phyloP scores from a whole-genome alignment of 35 echinoderm and acorn worm genomes.

The Heliocidaris tuberculata region DNA sequence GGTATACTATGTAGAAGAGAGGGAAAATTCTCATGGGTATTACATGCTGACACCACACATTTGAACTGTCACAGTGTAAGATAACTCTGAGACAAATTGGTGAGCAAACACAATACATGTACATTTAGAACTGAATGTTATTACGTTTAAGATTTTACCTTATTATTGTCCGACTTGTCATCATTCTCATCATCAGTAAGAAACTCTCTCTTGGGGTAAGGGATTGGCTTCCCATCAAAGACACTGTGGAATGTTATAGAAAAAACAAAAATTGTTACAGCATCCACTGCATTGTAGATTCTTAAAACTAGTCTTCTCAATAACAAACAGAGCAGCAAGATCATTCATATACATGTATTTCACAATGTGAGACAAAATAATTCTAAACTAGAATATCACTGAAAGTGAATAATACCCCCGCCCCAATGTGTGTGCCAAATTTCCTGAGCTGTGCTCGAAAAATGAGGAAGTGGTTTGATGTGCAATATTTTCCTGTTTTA shows the following conservation, averaged over 20 bases:
- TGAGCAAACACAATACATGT: not conserved
- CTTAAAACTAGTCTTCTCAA: not conserved
- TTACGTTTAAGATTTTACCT: slow-evolving; percentile 36
- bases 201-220: slow-evolving; percentile 94
- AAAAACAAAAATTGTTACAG: not conserved
- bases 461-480: no score
- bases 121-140: not conserved
- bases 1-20: no score
- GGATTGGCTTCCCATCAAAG: slow-evolving; percentile 93
- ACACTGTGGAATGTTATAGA: slow-evolving; percentile 60
- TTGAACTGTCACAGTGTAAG: not conserved
- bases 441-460: no score
- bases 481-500: no score
- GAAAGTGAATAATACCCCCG: no score
- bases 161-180: slow-evolving; percentile 89
- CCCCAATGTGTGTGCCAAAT: no score
- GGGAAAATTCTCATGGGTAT: not conserved
- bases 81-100: not conserved
- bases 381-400: no score
- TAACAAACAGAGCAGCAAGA: no score
- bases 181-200: slow-evolving; percentile 90
- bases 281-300: not conserved
- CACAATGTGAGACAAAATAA: no score
- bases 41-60: not conserved
- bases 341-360: no score